Evolutionary conservation across 2,113 vertebrate species (phyloP).

Genomic region (Lepus timidus): DNA sequence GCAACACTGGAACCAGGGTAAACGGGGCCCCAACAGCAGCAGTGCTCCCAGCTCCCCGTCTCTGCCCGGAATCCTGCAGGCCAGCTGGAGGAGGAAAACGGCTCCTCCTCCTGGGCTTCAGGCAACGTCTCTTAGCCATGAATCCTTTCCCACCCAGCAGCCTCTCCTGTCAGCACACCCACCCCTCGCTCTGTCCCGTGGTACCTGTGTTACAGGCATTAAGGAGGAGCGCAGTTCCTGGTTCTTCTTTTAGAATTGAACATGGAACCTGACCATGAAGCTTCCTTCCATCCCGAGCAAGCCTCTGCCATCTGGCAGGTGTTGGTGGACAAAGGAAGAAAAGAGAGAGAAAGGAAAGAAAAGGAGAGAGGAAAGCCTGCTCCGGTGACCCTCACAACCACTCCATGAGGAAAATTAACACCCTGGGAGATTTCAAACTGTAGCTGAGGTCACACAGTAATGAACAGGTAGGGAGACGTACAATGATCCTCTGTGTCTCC

Average conservation of each 20-base stretch:
- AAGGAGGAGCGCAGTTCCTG: not conserved
- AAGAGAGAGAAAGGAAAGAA: not conserved
- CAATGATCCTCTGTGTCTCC: not conserved
- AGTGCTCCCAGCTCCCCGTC: not conserved
- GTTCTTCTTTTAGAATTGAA: conserved; percentile 22
- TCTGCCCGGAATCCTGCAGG: not conserved
- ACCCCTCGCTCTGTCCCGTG: not conserved
- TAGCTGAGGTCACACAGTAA: not conserved
- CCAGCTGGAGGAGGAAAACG: not conserved
- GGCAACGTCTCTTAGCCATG: not conserved
- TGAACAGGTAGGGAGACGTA: not conserved
- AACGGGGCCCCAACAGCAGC: not conserved
- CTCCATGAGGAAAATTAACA: not conserved
- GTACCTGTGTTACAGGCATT: not conserved
- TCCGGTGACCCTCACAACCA: not conserved
- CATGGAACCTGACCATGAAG: not conserved
- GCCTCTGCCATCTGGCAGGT: not conserved
- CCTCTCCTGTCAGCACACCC: not conserved
- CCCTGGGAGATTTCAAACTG: not conserved
- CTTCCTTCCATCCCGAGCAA: not conserved
- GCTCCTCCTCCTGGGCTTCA: not conserved
- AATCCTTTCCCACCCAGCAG: not conserved
- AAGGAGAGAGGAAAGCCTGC: not conserved
- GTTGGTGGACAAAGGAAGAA: not conserved
- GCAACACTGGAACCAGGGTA: not conserved